These are phyloP conservation scores for Listronotus bonariensis DNA, from an alignment of 1,140 invertebrate genomes.

Conservation along the genomic window DNA sequence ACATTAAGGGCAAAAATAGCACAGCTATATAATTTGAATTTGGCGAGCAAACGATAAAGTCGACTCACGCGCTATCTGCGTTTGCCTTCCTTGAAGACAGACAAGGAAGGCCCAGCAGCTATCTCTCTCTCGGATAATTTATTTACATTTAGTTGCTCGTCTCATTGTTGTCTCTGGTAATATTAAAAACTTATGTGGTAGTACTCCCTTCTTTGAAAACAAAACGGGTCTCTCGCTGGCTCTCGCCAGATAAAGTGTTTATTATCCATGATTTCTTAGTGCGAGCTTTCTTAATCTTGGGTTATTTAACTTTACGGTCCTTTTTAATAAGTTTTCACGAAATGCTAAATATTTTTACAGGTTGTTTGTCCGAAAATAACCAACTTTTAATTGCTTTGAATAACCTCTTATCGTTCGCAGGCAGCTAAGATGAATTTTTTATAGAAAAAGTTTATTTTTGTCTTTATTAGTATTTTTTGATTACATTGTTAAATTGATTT, in stretches of 20 bases:
- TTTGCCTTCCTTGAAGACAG: no score
- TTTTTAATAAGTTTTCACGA: slow-evolving; percentile 20
- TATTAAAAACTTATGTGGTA: not conserved
- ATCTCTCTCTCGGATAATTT: no score
- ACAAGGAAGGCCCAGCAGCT: no score
- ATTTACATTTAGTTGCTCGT: no score
- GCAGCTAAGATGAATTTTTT: not conserved
- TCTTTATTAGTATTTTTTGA: no score
- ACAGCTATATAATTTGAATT: no score
- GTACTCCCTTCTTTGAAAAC: not conserved
- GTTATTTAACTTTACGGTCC: slow-evolving; percentile 32
- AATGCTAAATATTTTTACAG: slow-evolving; percentile 20
- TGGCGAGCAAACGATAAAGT: no score
- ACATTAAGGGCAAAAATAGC: no score
- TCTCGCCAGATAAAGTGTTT: slow-evolving; percentile 27
- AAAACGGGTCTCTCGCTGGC: slow-evolving; percentile 3
- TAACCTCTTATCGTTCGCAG: slow-evolving; percentile 1
- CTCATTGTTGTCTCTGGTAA: no score
- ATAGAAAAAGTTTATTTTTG: no score
- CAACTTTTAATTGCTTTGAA: slow-evolving; percentile 14
- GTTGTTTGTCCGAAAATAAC: slow-evolving; percentile 20
- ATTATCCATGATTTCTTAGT: slow-evolving; percentile 25
- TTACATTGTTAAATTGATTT: no score
- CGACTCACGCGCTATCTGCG: no score
- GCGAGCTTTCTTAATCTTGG: slow-evolving; percentile 25